Base-by-base conservation (phyloP, 2,888 invertebrate species). In the Plagodis dolabraria region DNA sequence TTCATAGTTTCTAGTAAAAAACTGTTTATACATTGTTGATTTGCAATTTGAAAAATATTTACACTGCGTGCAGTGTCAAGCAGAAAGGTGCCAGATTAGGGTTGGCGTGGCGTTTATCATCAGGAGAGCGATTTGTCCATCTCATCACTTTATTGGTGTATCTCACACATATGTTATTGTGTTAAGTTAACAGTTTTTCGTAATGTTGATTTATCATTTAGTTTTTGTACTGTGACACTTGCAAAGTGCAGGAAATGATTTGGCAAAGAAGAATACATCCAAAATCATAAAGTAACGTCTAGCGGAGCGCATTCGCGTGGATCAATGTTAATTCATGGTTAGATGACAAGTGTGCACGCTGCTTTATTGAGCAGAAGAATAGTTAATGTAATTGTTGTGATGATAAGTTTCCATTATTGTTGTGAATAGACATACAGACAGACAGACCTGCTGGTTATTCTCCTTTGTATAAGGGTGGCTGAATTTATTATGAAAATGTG, bases 341-440 rank as follows among this genome's bases (percentile, higher is more conserved):
- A 33, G 36, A 51, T 36, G 8, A 33, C 54, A 11, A 57, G 60
- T 58, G 57, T 62, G 63, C 38, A 45, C 55, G 36, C 9, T 48
- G 69, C 43, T 62, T 61, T 62, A 64, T 65, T 57, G 64, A 45
- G 47, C 49, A 62, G 67, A 67, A 65, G 60, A 69, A 68, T 68
- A 53, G 61, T 53, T 67, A 67, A 69, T 69, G 65, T 59, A 63
- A 69, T 69, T 57, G 66, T 57, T 51, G 40, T 12, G 48, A 60
- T 56, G 48, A 53, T 56, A 34, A 42, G 48, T 60, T 43, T 55
- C 22, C 54, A 47, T 54, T 40, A 42, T 48, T 43, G 10, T 6
- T n/a, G 50, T 34, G 50, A 34, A 34, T 43, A 42, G 43, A 34
- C 10, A 9, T 5, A 49, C 10, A 22, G 22, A 34, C 10, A 9